Percentiles rank a stretch among this genome's conserved stretches.
Conservation (phyloP, 2,113 vertebrate genomes). For the Accipiter cooperii region DNA sequence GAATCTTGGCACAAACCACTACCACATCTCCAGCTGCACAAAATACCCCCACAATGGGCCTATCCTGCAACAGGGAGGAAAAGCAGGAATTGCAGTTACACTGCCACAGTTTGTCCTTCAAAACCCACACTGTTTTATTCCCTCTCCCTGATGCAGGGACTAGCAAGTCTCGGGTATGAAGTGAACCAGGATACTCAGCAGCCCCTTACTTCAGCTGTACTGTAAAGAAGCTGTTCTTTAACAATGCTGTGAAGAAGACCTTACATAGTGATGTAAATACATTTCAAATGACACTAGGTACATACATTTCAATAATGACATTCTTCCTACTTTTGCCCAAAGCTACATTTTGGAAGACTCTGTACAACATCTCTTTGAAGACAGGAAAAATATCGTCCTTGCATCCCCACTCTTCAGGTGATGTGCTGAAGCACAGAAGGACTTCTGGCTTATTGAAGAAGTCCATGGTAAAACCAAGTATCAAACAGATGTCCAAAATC, state of each 20-base stretch:
- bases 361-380: not conserved
- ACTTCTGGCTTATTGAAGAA: not conserved
- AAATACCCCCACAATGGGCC: not conserved
- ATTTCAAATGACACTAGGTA: not conserved
- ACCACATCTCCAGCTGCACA: not conserved
- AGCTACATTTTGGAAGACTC: not conserved
- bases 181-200: not conserved
- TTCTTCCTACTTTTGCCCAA: not conserved
- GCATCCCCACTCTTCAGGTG: not conserved
- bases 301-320: not conserved
- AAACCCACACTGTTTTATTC: not conserved
- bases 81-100: not conserved
- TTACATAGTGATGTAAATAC: not conserved
- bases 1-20: not conserved
- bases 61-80: not conserved
- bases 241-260: not conserved
- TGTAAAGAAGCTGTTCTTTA: not conserved
- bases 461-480: not conserved
- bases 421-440: not conserved
- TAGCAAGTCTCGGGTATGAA: not conserved
- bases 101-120: not conserved
- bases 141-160: not conserved
- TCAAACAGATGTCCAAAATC: not conserved
- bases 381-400: not conserved
- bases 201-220: not conserved